A percentile compares a stretch with the other conserved stretches of the same genome.
These are phyloP conservation scores for Pelusios castaneus DNA, from an alignment of 2,113 vertebrate species.

Conservation along the genomic window DNA sequence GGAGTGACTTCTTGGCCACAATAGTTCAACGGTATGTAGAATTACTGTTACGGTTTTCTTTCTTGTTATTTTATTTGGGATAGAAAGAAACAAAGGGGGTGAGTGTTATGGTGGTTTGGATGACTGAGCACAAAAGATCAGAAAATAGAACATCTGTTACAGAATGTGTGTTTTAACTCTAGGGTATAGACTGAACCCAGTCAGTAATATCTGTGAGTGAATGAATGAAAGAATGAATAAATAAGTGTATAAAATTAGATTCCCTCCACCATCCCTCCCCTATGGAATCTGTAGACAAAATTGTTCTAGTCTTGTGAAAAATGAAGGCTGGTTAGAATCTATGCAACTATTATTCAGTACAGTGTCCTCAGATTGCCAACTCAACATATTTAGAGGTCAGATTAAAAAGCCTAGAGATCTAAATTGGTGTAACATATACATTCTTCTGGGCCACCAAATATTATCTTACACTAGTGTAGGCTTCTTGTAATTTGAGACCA, in stretches of 20 bases:
- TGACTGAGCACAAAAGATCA: slow-evolving; percentile 74
- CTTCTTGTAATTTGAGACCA: neutral
- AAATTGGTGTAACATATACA: neutral
- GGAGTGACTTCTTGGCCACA: slow-evolving; percentile 50
- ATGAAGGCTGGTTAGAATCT: neutral
- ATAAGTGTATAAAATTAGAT: slow-evolving; percentile 55
- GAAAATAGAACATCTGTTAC: slow-evolving; percentile 79
- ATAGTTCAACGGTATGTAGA: neutral
- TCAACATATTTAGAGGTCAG: neutral
- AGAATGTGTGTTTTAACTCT: slow-evolving; percentile 75
- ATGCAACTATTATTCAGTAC: slow-evolving; percentile 5
- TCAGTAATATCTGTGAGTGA: slow-evolving; percentile 69
- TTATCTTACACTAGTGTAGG: neutral
- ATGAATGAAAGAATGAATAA: slow-evolving; percentile 70
- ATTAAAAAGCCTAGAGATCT: neutral
- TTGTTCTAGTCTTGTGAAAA: slow-evolving; percentile 24
- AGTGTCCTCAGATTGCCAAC: slow-evolving; percentile 7
- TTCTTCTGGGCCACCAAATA: neutral
- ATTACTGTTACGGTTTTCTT: slow-evolving; percentile 53
- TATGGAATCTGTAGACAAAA: neutral
- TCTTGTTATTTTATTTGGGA: slow-evolving; percentile 69
- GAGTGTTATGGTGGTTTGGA: slow-evolving; percentile 67
- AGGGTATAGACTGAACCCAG: slow-evolving; percentile 70
- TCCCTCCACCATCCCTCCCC: slow-evolving; percentile 9
- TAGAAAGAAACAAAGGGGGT: slow-evolving; percentile 49